phyloP scores from a whole-genome alignment of 2,888 invertebrate genomes.

The Dolomedes plantarius region DNA sequence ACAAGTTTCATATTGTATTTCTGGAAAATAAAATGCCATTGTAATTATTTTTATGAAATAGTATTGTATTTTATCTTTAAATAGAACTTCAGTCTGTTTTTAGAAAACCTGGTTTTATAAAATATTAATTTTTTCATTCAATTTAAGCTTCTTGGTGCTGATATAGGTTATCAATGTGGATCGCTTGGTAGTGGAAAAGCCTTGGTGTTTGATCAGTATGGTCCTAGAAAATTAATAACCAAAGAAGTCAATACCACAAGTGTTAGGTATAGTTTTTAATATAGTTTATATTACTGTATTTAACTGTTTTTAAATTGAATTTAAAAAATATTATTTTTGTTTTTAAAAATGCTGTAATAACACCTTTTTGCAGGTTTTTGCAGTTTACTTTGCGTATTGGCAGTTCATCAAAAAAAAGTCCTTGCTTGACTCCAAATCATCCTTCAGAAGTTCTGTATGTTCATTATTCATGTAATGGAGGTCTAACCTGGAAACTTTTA shows the following conservation, averaged over 20 bases:
- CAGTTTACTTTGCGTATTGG: conserved; percentile 77
- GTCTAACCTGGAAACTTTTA: conserved; percentile 76
- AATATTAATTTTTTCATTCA: no score
- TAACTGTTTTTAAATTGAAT: not conserved
- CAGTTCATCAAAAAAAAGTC: conserved; percentile 75
- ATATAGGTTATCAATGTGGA: conserved; percentile 76
- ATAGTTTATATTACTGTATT: not conserved
- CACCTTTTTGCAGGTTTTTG: conserved; percentile 75
- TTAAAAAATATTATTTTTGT: no score
- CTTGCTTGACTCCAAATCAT: conserved; percentile 76
- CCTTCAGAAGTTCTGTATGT: conserved; percentile 76
- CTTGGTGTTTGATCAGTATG: conserved; percentile 76
- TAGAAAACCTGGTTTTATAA: no score
- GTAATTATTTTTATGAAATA: no score
- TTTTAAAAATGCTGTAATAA: no score
- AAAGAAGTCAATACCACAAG: conserved; percentile 76
- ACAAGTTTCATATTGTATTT: no score
- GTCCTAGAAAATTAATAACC: conserved; percentile 75
- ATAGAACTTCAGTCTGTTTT: no score
- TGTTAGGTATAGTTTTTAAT: conserved; percentile 74
- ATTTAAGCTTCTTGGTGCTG: conserved; percentile 74
- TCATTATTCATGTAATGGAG: conserved; percentile 77
- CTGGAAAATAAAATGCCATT: no score
- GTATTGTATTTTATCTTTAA: no score
- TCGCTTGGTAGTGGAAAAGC: conserved; percentile 77